A percentile compares a stretch with the other conserved stretches of the same genome.
These are phyloP conservation scores for Anas acuta DNA, from an alignment of 2,797 vertebrate species.

Conservation along the genomic window DNA sequence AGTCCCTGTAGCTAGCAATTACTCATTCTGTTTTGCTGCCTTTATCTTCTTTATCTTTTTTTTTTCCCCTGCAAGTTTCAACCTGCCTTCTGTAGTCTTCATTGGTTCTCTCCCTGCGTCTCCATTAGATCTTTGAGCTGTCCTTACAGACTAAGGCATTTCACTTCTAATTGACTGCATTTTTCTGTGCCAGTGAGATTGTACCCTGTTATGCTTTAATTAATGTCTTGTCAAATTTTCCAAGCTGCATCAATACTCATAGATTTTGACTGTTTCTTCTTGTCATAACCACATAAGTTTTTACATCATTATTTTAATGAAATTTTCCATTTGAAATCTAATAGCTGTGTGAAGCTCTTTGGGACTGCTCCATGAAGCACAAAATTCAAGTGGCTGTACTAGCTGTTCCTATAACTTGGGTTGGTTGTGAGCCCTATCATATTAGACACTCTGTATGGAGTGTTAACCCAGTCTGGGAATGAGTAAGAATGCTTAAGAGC, in stretches of 20 bases:
- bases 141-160: not conserved
- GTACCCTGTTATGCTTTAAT: constrained; percentile 3
- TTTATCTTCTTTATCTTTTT: not conserved
- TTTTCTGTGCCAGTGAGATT: constrained; percentile 16
- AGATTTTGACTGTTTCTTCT: not conserved
- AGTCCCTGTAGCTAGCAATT: constrained; percentile 26
- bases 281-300: not conserved
- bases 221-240: constrained; percentile 7
- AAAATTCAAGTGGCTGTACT: not conserved
- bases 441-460: not conserved
- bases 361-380: not conserved
- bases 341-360: not conserved
- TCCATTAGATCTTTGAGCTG: not conserved
- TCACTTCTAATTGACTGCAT: constrained; percentile 26
- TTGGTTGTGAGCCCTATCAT: not conserved
- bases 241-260: not conserved
- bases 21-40: constrained; percentile 38
- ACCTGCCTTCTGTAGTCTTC: not conserved
- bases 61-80: constrained; percentile 4
- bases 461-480: fast-evolving
- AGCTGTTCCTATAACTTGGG: not conserved
- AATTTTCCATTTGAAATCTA: not conserved
- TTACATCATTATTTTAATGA: not conserved
- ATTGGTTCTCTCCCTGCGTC: not conserved
- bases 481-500: not conserved